These are phyloP conservation scores for Neostethus bicornis DNA, from an alignment of 2,797 vertebrate genomes.

Conservation along the genomic window DNA sequence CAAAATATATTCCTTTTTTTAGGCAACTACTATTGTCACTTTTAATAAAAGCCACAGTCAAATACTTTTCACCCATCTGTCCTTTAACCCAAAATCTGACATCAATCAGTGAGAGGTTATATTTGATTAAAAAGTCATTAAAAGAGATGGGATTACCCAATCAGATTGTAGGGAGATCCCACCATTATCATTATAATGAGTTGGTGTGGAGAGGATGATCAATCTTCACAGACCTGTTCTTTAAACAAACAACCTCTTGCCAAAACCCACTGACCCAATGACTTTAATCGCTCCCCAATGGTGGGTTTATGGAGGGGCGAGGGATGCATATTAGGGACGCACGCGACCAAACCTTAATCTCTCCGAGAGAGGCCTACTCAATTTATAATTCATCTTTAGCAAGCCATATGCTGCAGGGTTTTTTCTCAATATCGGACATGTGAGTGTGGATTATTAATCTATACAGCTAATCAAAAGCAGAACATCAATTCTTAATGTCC, in stretches of 20 bases:
- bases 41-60: conserved; percentile 8
- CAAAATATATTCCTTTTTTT: neutral
- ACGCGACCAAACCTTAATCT: conserved; percentile 60
- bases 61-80: neutral
- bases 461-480: conserved; percentile 62
- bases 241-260: conserved; percentile 17
- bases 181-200: conserved; percentile 60
- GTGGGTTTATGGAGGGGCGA: conserved; percentile 41
- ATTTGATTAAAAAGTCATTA: conserved; percentile 55
- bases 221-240: conserved; percentile 30
- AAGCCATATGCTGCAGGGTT: conserved; percentile 59
- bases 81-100: conserved; percentile 9
- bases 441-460: conserved; percentile 52
- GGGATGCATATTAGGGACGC: conserved; percentile 42
- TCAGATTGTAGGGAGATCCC: conserved; percentile 58
- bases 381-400: conserved; percentile 67
- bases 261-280: conserved; percentile 52
- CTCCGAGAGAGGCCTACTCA: conserved; percentile 44
- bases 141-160: conserved; percentile 59
- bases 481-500: conserved; percentile 30
- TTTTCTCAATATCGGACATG: conserved; percentile 16
- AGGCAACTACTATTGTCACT: conserved; percentile 5
- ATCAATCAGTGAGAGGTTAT: conserved; percentile 30
- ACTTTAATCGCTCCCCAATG: conserved; percentile 58
- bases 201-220: conserved; percentile 40